These are phyloP conservation scores for Spongilla lacustris DNA, from an alignment of 37 sponge, comb jelly and placozoan genomes.

Conservation along the genomic window DNA sequence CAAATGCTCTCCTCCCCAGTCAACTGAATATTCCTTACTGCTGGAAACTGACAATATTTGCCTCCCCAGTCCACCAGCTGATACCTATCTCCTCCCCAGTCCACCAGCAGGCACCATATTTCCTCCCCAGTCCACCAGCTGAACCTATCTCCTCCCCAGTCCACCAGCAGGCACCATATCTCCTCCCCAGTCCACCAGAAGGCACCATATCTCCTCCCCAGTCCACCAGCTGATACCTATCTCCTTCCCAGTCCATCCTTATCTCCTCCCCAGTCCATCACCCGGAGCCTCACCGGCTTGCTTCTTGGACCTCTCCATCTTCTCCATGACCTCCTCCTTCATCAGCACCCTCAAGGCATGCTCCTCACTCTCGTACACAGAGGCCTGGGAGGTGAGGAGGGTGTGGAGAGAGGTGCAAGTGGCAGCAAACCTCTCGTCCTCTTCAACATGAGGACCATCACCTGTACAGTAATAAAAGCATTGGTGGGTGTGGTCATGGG, in stretches of 20 bases:
- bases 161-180: too few species aligned
- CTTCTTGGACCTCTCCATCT: slow-evolving; percentile 1
- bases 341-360: slow-evolving; percentile 51
- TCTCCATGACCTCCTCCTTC: slow-evolving; percentile 48
- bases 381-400: slow-evolving; percentile 14
- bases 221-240: too few species aligned
- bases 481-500: too few species aligned
- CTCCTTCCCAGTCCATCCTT: neutral
- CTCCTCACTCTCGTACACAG: slow-evolving; percentile 42
- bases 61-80: too few species aligned
- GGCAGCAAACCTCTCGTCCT: neutral
- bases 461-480: too few species aligned
- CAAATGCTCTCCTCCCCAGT: too few species aligned
- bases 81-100: neutral
- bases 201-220: too few species aligned
- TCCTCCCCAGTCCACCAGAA: too few species aligned
- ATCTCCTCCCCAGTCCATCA: neutral
- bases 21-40: too few species aligned
- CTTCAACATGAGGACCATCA: neutral
- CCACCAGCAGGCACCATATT: too few species aligned
- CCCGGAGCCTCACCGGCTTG: neutral
- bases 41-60: too few species aligned
- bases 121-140: neutral
- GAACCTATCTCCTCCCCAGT: too few species aligned
- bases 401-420: neutral